These are phyloP conservation scores for Agapostemon virescens DNA, from an alignment of 2,888 invertebrate species.

Conservation along the genomic window DNA sequence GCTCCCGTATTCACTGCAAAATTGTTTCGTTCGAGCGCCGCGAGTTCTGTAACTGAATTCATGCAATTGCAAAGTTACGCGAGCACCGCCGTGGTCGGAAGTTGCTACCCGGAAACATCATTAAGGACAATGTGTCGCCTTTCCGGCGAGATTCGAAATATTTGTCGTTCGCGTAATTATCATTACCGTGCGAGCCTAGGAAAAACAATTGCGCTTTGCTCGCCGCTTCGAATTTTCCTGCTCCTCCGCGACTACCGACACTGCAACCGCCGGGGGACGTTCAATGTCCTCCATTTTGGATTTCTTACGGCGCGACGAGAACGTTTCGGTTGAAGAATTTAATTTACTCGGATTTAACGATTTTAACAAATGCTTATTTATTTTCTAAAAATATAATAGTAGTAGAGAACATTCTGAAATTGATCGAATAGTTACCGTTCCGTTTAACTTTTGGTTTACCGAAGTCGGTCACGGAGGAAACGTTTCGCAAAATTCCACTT, in stretches of 20 bases:
- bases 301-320: not conserved
- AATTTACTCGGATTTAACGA: no score
- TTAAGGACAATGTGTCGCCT: constrained; percentile 52
- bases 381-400: no score
- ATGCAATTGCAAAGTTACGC: constrained; percentile 44
- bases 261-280: not conserved
- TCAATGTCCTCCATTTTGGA: not conserved
- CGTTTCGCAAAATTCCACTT: no score
- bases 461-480: no score
- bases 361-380: no score
- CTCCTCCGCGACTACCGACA: not conserved
- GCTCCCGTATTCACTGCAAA: constrained; percentile 21
- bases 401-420: no score
- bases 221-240: not conserved
- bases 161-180: constrained; percentile 24
- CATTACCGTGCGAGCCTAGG: not conserved
- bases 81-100: constrained; percentile 40
- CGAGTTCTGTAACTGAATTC: constrained; percentile 61
- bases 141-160: constrained; percentile 43
- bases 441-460: no score
- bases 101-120: constrained; percentile 53
- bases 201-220: not conserved
- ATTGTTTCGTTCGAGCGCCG: constrained; percentile 43
- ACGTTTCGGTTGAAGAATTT: no score
- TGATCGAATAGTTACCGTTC: no score